phyloP scores from a whole-genome alignment of 2,888 invertebrate species.

The Cryptus viduatorius region DNA sequence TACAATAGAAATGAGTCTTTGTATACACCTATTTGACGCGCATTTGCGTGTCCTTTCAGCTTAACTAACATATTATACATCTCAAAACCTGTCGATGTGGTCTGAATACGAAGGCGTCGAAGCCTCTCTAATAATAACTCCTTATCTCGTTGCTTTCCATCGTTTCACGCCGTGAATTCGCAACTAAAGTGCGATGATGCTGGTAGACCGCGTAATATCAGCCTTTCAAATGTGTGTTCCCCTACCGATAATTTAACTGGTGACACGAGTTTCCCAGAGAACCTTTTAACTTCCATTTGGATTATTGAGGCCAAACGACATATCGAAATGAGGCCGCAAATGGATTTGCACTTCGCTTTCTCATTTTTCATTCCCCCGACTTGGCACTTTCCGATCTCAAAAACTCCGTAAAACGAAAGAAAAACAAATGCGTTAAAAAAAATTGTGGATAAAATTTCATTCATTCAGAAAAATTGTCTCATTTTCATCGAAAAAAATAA shows the following conservation, averaged over 20 bases:
- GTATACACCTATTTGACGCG: neutral
- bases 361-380: too few species aligned
- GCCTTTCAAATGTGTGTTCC: constrained; percentile 7
- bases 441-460: too few species aligned
- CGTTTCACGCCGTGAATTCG: constrained; percentile 4
- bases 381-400: too few species aligned
- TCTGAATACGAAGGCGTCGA: constrained; percentile 58
- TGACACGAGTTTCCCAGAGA: neutral
- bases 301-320: too few species aligned
- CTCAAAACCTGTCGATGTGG: constrained; percentile 48
- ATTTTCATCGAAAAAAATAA: too few species aligned
- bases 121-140: constrained; percentile 49
- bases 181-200: neutral
- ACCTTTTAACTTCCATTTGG: too few species aligned
- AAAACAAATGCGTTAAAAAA: too few species aligned
- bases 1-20: too few species aligned
- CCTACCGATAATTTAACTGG: neutral
- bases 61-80: neutral
- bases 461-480: too few species aligned
- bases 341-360: too few species aligned
- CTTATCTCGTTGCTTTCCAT: constrained; percentile 11
- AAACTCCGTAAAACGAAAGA: too few species aligned
- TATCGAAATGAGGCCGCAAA: too few species aligned
- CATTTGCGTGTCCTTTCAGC: neutral
- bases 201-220: constrained; percentile 12